Percentiles rank a stretch among this genome's conserved stretches.
Conservation (phyloP, 2,797 vertebrate genomes). For the Falco berigora region DNA sequence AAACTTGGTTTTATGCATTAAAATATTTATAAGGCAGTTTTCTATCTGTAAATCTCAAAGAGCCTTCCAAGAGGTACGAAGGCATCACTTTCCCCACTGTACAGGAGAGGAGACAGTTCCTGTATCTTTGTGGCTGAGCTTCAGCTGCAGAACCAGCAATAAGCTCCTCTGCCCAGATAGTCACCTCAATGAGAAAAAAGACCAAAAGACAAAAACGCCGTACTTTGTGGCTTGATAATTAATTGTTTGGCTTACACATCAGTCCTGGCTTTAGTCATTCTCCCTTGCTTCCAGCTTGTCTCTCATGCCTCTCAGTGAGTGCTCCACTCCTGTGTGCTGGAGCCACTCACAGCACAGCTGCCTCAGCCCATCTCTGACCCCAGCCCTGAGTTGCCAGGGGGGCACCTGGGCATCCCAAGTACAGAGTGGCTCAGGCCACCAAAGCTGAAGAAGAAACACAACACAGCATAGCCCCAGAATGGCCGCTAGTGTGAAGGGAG, state of each 20-base stretch:
- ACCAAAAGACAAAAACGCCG: fast-evolving
- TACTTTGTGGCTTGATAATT: neutral
- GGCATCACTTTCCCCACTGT: neutral
- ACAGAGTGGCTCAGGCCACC: neutral
- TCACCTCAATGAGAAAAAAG: neutral
- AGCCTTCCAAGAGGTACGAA: neutral
- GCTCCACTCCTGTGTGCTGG: neutral
- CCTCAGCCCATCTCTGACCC: neutral
- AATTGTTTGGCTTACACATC: neutral
- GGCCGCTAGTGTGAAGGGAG: neutral
- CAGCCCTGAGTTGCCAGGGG: neutral
- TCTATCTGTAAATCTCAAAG: neutral
- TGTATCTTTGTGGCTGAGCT: neutral
- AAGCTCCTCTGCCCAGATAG: neutral
- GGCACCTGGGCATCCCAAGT: neutral
- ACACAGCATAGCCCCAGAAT: neutral
- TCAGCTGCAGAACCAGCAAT: neutral
- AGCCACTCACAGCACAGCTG: fast-evolving
- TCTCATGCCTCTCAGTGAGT: neutral
- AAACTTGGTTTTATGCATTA: neutral
- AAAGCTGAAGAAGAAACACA: neutral
- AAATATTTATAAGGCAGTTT: slow-evolving; percentile 6
- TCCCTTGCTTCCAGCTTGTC: neutral
- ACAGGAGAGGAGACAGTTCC: neutral
- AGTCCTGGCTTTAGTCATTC: neutral